Conservation (phyloP, 2,797 vertebrate genomes). For the Jordanella pulchra region DNA sequence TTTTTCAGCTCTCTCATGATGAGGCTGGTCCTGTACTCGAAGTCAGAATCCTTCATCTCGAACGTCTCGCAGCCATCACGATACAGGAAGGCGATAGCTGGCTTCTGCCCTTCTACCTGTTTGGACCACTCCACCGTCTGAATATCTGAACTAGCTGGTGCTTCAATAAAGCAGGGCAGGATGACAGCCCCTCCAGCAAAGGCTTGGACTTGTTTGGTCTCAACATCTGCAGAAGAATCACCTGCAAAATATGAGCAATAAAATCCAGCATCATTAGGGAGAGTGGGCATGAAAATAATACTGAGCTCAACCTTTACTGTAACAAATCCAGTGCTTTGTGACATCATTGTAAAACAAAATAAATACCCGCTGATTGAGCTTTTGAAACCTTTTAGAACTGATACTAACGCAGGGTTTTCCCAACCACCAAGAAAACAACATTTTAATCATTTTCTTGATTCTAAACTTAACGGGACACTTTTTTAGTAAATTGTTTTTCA, state of each 20-base stretch:
- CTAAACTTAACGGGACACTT: no score
- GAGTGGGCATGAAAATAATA: not conserved
- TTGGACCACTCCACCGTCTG: slow-evolving; percentile 52
- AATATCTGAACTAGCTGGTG: not conserved
- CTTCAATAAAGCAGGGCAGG: slow-evolving; percentile 24
- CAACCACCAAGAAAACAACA: not conserved
- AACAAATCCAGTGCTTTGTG: no score
- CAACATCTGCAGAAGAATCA: accelerated
- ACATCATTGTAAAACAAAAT: not conserved
- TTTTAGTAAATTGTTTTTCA: no score
- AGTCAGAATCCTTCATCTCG: slow-evolving; percentile 34
- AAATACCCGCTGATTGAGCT: not conserved
- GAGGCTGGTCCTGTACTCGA: slow-evolving; percentile 29
- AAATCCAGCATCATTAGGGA: not conserved
- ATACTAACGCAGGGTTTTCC: not conserved
- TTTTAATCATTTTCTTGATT: not conserved
- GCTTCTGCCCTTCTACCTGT: not conserved
- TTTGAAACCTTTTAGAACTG: not conserved
- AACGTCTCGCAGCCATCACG: slow-evolving; percentile 22
- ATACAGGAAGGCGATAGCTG: slow-evolving; percentile 15
- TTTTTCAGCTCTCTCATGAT: not conserved
- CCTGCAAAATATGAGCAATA: not conserved
- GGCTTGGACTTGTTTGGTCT: not conserved
- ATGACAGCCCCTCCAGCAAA: not conserved
- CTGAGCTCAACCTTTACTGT: not conserved